Evolutionary conservation across 1,140 invertebrate genomes (phyloP).

Genomic region (Lithobius niger): DNA sequence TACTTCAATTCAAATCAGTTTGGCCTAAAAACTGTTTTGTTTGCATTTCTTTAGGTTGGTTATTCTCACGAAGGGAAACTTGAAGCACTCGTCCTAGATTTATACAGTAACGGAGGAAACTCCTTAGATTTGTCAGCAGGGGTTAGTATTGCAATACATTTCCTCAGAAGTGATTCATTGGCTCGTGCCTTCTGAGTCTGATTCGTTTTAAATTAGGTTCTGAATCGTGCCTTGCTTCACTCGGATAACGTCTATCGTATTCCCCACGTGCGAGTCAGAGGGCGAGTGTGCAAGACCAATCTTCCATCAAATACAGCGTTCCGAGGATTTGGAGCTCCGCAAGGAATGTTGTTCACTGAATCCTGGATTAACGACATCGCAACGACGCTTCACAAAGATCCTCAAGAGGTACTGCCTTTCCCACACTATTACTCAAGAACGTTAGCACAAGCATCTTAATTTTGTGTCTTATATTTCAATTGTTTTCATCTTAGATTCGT

Average conservation of each 20-base stretch:
- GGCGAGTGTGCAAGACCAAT: conserved; percentile 67
- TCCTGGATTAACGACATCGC: conserved; percentile 62
- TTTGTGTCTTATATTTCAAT: background rate
- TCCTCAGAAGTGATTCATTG: too few species aligned
- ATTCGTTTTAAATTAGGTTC: conserved; percentile 41
- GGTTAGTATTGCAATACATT: too few species aligned
- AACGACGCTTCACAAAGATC: conserved; percentile 46
- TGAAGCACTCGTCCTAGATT: conserved; percentile 49
- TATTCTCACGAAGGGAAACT: conserved; percentile 60
- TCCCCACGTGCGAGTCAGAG: conserved; percentile 48
- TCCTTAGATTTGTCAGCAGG: conserved; percentile 66
- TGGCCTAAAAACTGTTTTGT: background rate
- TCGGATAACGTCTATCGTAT: conserved; percentile 64
- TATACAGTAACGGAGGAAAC: conserved; percentile 73
- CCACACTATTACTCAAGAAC: background rate
- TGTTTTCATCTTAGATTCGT: conserved; percentile 37
- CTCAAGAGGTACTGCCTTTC: conserved; percentile 31
- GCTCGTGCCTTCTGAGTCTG: too few species aligned
- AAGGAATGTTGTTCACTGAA: conserved; percentile 74
- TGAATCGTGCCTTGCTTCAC: conserved; percentile 64
- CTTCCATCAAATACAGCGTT: conserved; percentile 81
- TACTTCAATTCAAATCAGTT: too few species aligned
- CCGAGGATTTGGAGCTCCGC: conserved; percentile 75
- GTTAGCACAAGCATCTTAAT: background rate
- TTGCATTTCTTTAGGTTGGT: conserved; percentile 38